These are phyloP conservation scores for Fragum sueziense DNA, from an alignment of 2,888 invertebrate genomes.

Conservation along the genomic window DNA sequence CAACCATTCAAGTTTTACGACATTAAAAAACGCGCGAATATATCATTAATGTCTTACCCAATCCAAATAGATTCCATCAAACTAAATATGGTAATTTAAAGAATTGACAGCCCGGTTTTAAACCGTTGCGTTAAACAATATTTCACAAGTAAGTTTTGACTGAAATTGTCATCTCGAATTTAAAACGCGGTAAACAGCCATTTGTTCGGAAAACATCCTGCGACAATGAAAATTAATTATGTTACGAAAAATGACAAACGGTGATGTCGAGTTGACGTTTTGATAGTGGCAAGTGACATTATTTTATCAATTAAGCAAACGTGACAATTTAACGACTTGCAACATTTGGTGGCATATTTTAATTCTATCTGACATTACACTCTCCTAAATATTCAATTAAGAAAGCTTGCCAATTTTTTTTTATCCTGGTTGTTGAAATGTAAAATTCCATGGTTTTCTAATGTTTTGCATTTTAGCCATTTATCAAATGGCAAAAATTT, in stretches of 20 bases:
- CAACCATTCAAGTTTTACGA: slow-evolving; percentile 15
- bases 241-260: slow-evolving; percentile 45
- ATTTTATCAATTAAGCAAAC: slow-evolving; percentile 62
- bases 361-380: slow-evolving; percentile 31
- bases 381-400: slow-evolving; percentile 33
- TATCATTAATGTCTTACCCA: slow-evolving; percentile 47
- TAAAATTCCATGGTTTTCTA: too few species aligned
- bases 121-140: slow-evolving; percentile 45
- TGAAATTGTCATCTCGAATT: slow-evolving; percentile 44
- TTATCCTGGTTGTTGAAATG: too few species aligned
- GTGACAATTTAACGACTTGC: slow-evolving; percentile 61
- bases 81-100: slow-evolving; percentile 46
- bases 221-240: slow-evolving; percentile 63
- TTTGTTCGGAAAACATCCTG: slow-evolving; percentile 47
- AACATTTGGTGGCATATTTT: slow-evolving; percentile 61
- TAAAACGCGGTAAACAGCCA: slow-evolving; percentile 44
- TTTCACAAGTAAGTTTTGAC: slow-evolving; percentile 44
- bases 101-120: slow-evolving; percentile 49
- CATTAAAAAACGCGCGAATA: slow-evolving; percentile 22
- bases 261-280: slow-evolving; percentile 55
- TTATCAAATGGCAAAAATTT: too few species aligned
- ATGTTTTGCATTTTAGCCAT: too few species aligned
- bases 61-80: slow-evolving; percentile 41
- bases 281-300: slow-evolving; percentile 60
- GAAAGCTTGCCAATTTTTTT: background rate